These are phyloP conservation scores for Brevimyrus niger DNA, from an alignment of 2,113 vertebrate genomes.

Conservation along the genomic window DNA sequence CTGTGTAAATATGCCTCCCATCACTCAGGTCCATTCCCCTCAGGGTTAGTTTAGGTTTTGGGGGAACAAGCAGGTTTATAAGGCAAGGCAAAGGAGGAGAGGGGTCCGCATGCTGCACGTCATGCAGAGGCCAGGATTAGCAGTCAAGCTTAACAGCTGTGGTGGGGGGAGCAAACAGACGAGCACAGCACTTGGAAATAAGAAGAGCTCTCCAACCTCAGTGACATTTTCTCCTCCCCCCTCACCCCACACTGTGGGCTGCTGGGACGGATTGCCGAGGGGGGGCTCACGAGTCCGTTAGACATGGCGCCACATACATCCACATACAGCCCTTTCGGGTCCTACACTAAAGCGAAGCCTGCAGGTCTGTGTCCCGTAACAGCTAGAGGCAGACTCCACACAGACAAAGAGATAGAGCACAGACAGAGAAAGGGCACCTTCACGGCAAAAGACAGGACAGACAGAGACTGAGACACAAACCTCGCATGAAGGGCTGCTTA, in stretches of 20 bases:
- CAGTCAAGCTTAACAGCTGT: not conserved
- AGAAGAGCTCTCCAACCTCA: constrained; percentile 54
- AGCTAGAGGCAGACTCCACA: constrained; percentile 36
- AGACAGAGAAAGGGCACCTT: constrained; percentile 13
- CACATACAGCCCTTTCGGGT: constrained; percentile 26
- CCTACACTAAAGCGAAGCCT: constrained; percentile 44
- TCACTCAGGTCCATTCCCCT: not conserved
- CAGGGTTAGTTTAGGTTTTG: not conserved
- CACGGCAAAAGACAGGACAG: constrained; percentile 42
- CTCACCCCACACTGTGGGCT: constrained; percentile 28
- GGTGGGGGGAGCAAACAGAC: constrained; percentile 26
- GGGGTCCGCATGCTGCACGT: constrained; percentile 29
- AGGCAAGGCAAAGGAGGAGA: constrained; percentile 6
- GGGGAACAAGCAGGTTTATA: not conserved
- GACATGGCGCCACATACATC: not conserved
- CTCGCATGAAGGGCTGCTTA: not conserved
- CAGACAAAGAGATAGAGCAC: constrained; percentile 43
- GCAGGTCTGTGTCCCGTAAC: constrained; percentile 31
- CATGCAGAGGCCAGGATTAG: constrained; percentile 36
- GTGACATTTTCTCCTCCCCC: constrained; percentile 33
- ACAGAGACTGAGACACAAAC: constrained; percentile 49
- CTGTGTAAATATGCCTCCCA: not conserved
- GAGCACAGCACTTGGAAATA: constrained; percentile 37
- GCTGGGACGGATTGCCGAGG: not conserved
- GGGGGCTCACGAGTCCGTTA: constrained; percentile 10